phyloP scores from a whole-genome alignment of 2,888 invertebrate species.

The Stenolophus ochropezus region DNA sequence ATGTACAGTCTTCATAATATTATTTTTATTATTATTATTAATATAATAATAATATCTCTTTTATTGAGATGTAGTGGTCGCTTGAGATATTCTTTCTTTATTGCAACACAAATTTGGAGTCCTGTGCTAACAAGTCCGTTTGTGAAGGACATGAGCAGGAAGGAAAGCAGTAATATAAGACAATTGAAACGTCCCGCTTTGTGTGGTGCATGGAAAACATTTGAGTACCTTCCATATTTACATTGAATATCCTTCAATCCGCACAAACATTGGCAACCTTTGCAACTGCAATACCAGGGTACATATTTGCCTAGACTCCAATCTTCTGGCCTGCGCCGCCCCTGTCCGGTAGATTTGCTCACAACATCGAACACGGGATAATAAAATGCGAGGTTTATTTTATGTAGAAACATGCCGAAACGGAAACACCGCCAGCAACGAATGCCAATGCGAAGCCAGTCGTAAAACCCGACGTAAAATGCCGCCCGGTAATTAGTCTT shows the following conservation, averaged over 20 bases:
- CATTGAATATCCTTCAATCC: slow-evolving; percentile 40
- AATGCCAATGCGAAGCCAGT: neutral
- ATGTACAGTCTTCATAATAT: too few species aligned
- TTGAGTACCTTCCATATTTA: slow-evolving; percentile 31
- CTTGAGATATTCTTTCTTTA: too few species aligned
- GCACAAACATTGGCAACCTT: slow-evolving; percentile 27
- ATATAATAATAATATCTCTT: too few species aligned
- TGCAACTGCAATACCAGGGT: slow-evolving; percentile 3
- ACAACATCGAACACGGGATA: slow-evolving; percentile 35
- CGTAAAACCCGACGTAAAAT: slow-evolving; percentile 12
- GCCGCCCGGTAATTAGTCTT: slow-evolving; percentile 2
- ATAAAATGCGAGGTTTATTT: slow-evolving; percentile 38
- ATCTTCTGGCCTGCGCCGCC: slow-evolving; percentile 22
- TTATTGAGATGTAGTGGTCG: too few species aligned
- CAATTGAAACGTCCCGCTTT: slow-evolving; percentile 11
- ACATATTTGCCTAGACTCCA: slow-evolving; percentile 50
- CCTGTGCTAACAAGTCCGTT: too few species aligned
- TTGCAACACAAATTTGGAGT: too few species aligned
- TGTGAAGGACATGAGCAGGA: too few species aligned
- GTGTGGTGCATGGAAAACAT: slow-evolving; percentile 10
- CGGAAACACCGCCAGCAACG: neutral
- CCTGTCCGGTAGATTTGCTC: slow-evolving; percentile 40
- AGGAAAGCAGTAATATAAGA: slow-evolving; percentile 5
- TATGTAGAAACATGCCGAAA: neutral
- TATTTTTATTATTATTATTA: too few species aligned